Evolutionary conservation across 2,888 invertebrate species (phyloP), one percentile per base, ranked within the genome.

Genomic region (Pilophorus perplexus): DNA sequence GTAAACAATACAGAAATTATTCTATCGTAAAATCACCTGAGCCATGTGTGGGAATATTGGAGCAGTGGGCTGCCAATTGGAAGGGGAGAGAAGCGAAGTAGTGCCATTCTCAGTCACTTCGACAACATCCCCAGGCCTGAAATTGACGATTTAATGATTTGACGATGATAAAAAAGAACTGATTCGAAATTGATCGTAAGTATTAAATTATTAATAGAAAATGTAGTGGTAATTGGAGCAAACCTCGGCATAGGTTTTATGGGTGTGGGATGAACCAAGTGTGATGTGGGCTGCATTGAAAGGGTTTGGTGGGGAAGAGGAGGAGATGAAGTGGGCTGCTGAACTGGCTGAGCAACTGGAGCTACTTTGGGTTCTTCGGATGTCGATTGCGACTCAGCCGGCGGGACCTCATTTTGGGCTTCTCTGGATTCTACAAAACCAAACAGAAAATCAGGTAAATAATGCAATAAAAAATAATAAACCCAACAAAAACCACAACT

Each of bases 1-100:
- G 33, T 33, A 8, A 8, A 33, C 33, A 33, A 33, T 33, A 33
- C 6, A 33, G 33, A 14, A 12, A 37, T 37, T 14, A 4, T 37
- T 37, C 12, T 12, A 3, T 37, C 2, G 37, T n/a, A 37, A 37
- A 2, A 37, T 64, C 52, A 80, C 80, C 77, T 80, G 80, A 62
- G 80, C 80, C 48, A 80, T 74, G 74, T 80, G 80, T 18, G 80
- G 78, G 72, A 80, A 80, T 52, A 80, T 74, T 38, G 79, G 79
- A n/a, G 79, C 71, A 8, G 73, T 71, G 22, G 69, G 69, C 12
- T 59, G 64, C 69, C 70, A 71, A 18, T 68, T 69, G 18, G 67
- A 65, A 25, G 62, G 55, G 2, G 65, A 37, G 5, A 50, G 64
- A 20, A 64, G 25, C 4, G 66, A 60, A 8, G 66, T 44, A 27